Evolutionary conservation across 2,797 vertebrate species (phyloP), one percentile per base, ranked within the genome.

Genomic region (Leuciscus waleckii): DNA sequence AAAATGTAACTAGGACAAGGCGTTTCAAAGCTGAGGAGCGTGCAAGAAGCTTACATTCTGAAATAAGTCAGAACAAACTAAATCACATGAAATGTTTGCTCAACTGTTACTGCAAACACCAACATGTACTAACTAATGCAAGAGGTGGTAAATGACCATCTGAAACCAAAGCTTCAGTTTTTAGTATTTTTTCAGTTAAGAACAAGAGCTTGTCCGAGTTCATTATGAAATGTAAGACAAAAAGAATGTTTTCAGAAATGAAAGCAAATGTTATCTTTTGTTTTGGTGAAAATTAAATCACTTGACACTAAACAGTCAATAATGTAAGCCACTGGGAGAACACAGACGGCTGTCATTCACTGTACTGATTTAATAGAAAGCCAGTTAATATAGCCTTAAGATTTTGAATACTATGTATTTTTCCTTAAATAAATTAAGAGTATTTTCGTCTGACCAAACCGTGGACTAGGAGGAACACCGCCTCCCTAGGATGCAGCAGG

Each of bases 21-120:
- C 56, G 73, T 54, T 75, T 69, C n/a, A 56, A 77, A 56, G 43
- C 54, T 23, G 7, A 76, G 71, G 32, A 67, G 73, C 7, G 13
- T 49, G 23, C 26, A 3, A 80, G 23, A 75, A 63, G 41, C 29
- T 37, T 19, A n/a, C 29, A 39, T 75, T 65, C 8, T n/a, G 43
- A 68, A 49, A 49, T 37, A 63, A 61, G 7, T 32, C 29, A 17
- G 63, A 29, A 3, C 14, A 65, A 65, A 37, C 21, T 9, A 39
- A 78, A 19, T n/a, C 35, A 77, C 77, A 79, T 65, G 11, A 74
- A 39, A 46, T 4, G 7, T 73, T 74, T 82, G 37, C 29, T 73
- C 19, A 74, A 71, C 17, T 29, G 0, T 35, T 39, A 13, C 46
- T 54, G 21, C 2, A 81, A 39, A 56, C 5, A 29, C 8, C 2